Percentiles rank a stretch among this genome's conserved stretches.
These are phyloP conservation scores for Nomada ruficornis DNA, from an alignment of 2,888 invertebrate species.

Conservation along the genomic window DNA sequence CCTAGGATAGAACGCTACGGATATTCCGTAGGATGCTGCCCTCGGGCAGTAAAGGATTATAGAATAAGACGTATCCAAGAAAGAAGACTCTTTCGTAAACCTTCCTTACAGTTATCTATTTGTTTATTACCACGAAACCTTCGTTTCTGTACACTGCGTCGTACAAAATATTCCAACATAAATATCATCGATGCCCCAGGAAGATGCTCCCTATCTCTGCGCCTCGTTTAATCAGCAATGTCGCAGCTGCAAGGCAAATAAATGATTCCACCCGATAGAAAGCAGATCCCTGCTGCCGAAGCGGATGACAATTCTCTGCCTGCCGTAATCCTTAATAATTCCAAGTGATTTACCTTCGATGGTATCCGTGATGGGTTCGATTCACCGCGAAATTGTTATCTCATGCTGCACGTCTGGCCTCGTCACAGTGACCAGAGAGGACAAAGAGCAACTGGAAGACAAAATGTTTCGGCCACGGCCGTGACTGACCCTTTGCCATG, in stretches of 20 bases:
- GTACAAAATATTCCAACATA: too few relatives aligned
- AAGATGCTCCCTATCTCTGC: too few relatives aligned
- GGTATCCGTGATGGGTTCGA: conserved; percentile 16
- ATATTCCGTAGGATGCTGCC: too few relatives aligned
- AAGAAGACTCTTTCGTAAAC: too few relatives aligned
- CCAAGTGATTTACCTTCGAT: conserved; percentile 55
- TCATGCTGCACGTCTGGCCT: conserved; percentile 26
- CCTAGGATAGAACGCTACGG: too few relatives aligned
- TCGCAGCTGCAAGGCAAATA: background rate
- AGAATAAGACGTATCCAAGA: too few relatives aligned
- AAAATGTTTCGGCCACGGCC: conserved; percentile 35
- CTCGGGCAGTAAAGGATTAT: too few relatives aligned
- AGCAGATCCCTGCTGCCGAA: background rate
- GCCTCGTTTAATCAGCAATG: background rate
- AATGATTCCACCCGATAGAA: background rate
- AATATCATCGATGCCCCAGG: too few relatives aligned
- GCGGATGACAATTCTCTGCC: conserved; percentile 9
- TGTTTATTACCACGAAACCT: too few relatives aligned
- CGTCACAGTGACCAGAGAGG: conserved; percentile 13
- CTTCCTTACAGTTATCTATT: too few relatives aligned
- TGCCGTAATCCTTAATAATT: conserved; percentile 56
- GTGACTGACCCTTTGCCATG: conserved; percentile 30
- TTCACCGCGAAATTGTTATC: conserved; percentile 56
- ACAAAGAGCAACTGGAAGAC: conserved; percentile 43
- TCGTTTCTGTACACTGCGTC: too few relatives aligned